These are phyloP conservation scores for Eupithecia exiguata DNA, from an alignment of 2,888 invertebrate species.

Conservation along the genomic window DNA sequence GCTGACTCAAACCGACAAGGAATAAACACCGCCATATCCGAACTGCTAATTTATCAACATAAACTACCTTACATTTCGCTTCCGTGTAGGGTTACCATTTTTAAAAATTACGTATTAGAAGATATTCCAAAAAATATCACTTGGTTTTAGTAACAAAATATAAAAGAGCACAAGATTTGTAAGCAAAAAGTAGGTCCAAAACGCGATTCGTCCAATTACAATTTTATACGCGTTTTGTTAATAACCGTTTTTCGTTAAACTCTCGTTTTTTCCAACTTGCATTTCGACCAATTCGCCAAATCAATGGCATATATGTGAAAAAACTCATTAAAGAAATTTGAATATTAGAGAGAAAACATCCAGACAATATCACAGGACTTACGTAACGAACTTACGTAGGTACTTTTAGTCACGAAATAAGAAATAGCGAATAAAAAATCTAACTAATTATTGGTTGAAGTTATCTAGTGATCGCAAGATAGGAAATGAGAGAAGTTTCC, in stretches of 20 bases:
- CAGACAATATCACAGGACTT: background rate
- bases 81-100: conserved; percentile 26
- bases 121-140: background rate
- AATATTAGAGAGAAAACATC: too few relatives aligned
- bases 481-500: background rate
- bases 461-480: background rate
- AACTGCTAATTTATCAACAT: conserved; percentile 34
- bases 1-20: conserved; percentile 10
- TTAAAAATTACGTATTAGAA: background rate
- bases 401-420: too few relatives aligned
- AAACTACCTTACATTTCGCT: conserved; percentile 29
- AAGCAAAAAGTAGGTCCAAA: too few relatives aligned
- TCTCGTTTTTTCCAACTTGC: too few relatives aligned
- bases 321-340: too few relatives aligned
- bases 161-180: background rate
- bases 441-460: background rate
- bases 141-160: background rate
- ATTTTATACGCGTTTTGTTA: too few relatives aligned
- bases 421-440: background rate
- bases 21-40: conserved; percentile 23
- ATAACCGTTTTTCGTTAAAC: too few relatives aligned
- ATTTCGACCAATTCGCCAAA: too few relatives aligned
- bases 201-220: too few relatives aligned
- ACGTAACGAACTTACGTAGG: too few relatives aligned
- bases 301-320: too few relatives aligned